These are phyloP conservation scores for Rhinopomastus cyanomelas DNA, from an alignment of 2,113 vertebrate genomes.

Conservation along the genomic window DNA sequence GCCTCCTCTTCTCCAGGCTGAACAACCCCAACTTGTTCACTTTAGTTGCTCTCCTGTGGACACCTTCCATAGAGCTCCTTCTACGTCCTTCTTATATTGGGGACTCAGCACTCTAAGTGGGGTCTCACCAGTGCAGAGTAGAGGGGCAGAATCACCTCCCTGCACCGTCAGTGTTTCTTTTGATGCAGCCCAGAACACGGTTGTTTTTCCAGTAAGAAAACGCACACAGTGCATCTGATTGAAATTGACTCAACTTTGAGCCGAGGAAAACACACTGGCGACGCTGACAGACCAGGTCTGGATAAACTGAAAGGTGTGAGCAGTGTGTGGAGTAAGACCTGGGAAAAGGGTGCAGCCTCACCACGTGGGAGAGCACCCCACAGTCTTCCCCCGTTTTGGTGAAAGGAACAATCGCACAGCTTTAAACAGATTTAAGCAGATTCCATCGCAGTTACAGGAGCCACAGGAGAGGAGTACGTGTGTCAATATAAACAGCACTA, in stretches of 20 bases:
- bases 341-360: background rate
- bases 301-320: background rate
- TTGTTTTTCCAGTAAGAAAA: too few species aligned
- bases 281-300: background rate
- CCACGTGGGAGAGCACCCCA: background rate
- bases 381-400: rapidly evolving
- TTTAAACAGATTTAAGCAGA: background rate
- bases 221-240: too few species aligned
- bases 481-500: rapidly evolving
- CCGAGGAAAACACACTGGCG: background rate
- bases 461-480: rapidly evolving
- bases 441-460: background rate
- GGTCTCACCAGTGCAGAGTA: too few species aligned
- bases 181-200: too few species aligned
- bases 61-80: too few species aligned
- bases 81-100: too few species aligned
- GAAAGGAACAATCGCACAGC: background rate
- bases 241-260: background rate
- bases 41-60: too few species aligned
- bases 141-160: too few species aligned
- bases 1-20: too few species aligned
- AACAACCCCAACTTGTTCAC: too few species aligned
- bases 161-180: too few species aligned
- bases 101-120: too few species aligned
- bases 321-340: background rate